Percentiles rank a stretch among this genome's conserved stretches.
phyloP scores from a whole-genome alignment of 2,113 vertebrate genomes.

The Coptodon rendalli region DNA sequence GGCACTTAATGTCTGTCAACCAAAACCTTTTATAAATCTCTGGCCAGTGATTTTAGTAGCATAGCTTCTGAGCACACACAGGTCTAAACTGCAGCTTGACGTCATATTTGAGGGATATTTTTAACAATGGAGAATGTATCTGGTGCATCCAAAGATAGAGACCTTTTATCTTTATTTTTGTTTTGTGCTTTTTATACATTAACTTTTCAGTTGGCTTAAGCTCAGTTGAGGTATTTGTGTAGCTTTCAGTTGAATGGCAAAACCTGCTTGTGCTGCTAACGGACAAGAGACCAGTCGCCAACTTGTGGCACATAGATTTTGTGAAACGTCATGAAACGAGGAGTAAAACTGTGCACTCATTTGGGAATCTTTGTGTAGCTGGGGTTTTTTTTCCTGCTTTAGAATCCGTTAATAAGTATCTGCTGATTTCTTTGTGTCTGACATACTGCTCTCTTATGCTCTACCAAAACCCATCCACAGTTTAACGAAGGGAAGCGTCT shows the following conservation, averaged over 20 bases:
- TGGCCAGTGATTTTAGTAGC: not conserved
- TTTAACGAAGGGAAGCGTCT: slow-evolving; percentile 8
- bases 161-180: not conserved
- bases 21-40: not conserved
- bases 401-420: not conserved
- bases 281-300: not conserved
- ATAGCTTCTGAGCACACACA: not conserved
- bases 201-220: not conserved
- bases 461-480: not conserved
- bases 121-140: slow-evolving; percentile 30
- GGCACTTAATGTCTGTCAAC: not conserved
- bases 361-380: not conserved
- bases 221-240: not conserved
- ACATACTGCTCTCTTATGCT: not conserved
- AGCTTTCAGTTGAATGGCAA: not conserved
- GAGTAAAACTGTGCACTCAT: not conserved
- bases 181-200: not conserved
- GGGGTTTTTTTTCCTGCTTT: not conserved
- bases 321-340: not conserved
- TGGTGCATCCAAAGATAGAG: slow-evolving; percentile 28
- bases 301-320: not conserved
- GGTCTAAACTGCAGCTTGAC: slow-evolving; percentile 17
- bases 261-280: not conserved
- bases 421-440: not conserved
- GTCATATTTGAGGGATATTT: not conserved